Base-by-base conservation (phyloP, 2,797 vertebrate species). In the Vultur gryphus region DNA sequence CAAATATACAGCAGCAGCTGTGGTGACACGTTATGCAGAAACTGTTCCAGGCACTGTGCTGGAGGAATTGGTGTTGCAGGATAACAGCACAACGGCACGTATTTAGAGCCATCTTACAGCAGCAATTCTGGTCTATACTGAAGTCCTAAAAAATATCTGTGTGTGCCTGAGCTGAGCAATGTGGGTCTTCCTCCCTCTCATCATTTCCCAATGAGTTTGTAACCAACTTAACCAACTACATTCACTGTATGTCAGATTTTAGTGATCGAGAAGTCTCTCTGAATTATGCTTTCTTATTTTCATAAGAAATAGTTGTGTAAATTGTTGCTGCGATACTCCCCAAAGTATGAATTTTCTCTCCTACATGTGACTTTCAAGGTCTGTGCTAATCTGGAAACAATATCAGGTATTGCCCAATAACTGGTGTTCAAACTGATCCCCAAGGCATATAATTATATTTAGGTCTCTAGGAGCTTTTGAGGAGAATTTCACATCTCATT, bases 1-100 rank as follows among this genome's bases (percentile, higher is more conserved):
- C 93, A 93, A 90, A 73, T 79, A 87, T 51, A 59, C 71, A 64
- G 66, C 33, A 84, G 76, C 73, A 85, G 90, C 78, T 97, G 91
- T 83, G 84, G 91, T 89, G 80, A 90, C 84, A 70, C 26, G 54
- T 81, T 73, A 76, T 52, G 51, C 43, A 70, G 91, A 65, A 78
- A 48, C 6, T 16, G 64, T 94, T 97, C 91, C 79, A 94, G 76
- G 73, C 43, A 2, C 87, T 91, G 84, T 86, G 39, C 79, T 90
- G 57, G 39, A 94, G 29, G 55, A 92, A 41, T 66, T 39, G 25
- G 31, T 54, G 15, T 76, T 91, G 57, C 51, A 82, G 91, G 51
- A 28, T 82, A 85, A 70, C 31, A 71, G 57, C 58, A 67, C 55
- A 89, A 62, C 9, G 8, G 48, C 37, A 88, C 16, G 4, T 69